A percentile compares a stretch with the other conserved stretches of the same genome.
Evolutionary conservation across 1,140 invertebrate species (phyloP).

Genomic region (Dermatophagoides farinae): DNA sequence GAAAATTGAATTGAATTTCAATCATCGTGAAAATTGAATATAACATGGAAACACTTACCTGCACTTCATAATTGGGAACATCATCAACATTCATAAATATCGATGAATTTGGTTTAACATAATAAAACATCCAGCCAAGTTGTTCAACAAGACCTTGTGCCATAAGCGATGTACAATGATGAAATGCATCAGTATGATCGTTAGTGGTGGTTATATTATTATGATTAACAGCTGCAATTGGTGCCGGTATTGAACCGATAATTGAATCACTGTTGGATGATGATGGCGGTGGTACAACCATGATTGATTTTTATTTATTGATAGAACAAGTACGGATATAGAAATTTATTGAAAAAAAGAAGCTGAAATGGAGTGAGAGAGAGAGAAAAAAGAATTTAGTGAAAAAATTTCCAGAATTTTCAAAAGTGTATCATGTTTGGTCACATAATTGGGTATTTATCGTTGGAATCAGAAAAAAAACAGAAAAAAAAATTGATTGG

Average conservation of each 20-base stretch:
- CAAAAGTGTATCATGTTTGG: too few relatives aligned
- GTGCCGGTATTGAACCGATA: neutral
- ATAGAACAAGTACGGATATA: neutral
- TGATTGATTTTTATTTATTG: neutral
- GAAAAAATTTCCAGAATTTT: too few relatives aligned
- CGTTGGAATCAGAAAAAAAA: too few relatives aligned
- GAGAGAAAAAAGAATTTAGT: too few relatives aligned
- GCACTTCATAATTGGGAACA: constrained; percentile 14
- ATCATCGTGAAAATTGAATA: too few relatives aligned
- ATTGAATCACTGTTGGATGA: neutral
- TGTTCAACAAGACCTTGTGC: constrained; percentile 1
- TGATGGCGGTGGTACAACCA: neutral
- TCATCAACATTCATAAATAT: constrained; percentile 3
- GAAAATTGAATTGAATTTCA: constrained; percentile 36
- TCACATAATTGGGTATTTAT: too few relatives aligned
- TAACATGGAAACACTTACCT: constrained; percentile 41
- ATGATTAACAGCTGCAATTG: too few relatives aligned
- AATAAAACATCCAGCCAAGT: constrained; percentile 14
- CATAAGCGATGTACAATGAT: neutral
- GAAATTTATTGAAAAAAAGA: neutral
- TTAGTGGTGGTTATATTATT: neutral
- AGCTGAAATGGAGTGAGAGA: neutral
- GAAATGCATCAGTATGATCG: neutral
- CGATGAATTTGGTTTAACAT: constrained; percentile 8
- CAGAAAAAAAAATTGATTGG: too few relatives aligned